phyloP scores from a whole-genome alignment of 1,140 invertebrate species.

The Eumaeus atala region DNA sequence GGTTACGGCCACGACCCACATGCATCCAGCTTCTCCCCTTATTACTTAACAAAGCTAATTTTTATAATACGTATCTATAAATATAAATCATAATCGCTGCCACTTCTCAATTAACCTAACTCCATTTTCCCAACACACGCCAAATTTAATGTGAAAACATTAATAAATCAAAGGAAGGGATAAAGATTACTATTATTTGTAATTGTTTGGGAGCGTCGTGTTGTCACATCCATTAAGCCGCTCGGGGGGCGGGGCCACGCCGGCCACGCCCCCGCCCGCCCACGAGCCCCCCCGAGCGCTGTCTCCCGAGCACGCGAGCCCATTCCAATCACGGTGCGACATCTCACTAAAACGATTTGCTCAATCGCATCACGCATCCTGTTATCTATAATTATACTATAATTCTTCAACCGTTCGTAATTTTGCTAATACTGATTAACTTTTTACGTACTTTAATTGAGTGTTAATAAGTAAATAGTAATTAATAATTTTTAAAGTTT shows the following conservation, averaged over 20 bases:
- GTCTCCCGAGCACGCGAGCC: conserved; percentile 11
- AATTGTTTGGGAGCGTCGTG: conserved; percentile 59
- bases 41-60: too few species aligned
- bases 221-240: conserved; percentile 68
- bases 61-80: too few species aligned
- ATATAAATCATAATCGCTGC: too few species aligned
- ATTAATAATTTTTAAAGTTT: too few species aligned
- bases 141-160: conserved; percentile 29
- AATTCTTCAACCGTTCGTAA: conserved; percentile 12
- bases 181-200: conserved; percentile 62
- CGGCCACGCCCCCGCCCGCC: conserved; percentile 35
- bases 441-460: not conserved
- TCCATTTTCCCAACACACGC: conserved; percentile 18
- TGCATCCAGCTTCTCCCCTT: too few species aligned
- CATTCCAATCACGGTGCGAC: conserved; percentile 30
- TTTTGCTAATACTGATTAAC: not conserved
- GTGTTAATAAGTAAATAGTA: too few species aligned
- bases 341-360: conserved; percentile 63
- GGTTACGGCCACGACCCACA: too few species aligned
- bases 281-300: conserved; percentile 35
- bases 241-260: conserved; percentile 46
- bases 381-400: conserved; percentile 40
- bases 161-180: conserved; percentile 46
- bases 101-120: not conserved
- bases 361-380: conserved; percentile 60